phyloP scores from a whole-genome alignment of 2,888 invertebrate genomes.

The Griposia aprilina region DNA sequence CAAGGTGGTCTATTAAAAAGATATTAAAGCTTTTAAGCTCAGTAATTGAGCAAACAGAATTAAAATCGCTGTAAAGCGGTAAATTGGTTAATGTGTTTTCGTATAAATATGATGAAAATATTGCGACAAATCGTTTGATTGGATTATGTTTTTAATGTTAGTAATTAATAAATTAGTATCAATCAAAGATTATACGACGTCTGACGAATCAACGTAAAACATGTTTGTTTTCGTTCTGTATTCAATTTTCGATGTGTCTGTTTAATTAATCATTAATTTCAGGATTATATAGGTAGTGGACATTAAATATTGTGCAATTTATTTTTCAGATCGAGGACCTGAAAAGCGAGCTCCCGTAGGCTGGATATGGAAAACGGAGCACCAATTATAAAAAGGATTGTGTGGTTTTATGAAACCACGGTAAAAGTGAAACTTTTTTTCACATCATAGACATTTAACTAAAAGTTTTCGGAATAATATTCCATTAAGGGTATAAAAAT shows the following conservation, averaged over 20 bases:
- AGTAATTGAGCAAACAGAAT: conserved; percentile 52
- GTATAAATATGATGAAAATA: conserved; percentile 30
- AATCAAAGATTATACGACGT: conserved; percentile 47
- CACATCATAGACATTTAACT: no score
- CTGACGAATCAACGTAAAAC: not conserved
- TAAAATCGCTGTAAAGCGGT: conserved; percentile 27
- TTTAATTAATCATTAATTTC: not conserved
- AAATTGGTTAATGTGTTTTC: conserved; percentile 33
- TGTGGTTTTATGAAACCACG: no score
- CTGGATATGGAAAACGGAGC: not conserved
- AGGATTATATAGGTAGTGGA: not conserved
- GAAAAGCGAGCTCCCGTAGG: not conserved
- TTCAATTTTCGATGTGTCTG: not conserved
- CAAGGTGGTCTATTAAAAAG: conserved; percentile 68
- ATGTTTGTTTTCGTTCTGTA: not conserved
- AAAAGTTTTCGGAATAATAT: no score
- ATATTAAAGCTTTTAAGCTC: conserved; percentile 59
- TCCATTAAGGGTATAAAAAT: no score
- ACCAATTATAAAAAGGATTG: no score
- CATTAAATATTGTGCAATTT: no score
- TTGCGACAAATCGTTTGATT: conserved; percentile 35
- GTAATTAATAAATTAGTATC: conserved; percentile 45
- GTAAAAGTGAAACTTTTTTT: no score
- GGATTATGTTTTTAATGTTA: conserved; percentile 36
- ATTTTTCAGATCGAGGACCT: not conserved